Evolutionary conservation across 2,797 vertebrate species (phyloP).

Genomic region (Pseudochirops cupreus): DNA sequence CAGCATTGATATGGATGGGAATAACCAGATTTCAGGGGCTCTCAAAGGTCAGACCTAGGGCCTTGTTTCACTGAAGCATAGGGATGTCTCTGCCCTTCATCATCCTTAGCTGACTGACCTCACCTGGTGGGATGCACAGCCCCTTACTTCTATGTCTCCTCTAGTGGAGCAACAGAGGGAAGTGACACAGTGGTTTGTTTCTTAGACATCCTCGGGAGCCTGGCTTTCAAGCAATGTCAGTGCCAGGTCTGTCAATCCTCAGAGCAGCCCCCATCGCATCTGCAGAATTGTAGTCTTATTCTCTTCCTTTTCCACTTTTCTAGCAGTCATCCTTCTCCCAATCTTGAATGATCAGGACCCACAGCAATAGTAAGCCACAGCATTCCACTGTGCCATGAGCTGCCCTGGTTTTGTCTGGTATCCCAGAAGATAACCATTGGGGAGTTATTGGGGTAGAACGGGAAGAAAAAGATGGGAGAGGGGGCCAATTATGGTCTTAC

Average conservation of each 20-base stretch:
- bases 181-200: background rate
- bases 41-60: background rate
- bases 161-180: background rate
- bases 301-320: background rate
- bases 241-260: background rate
- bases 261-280: background rate
- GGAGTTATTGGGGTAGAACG: background rate
- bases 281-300: background rate
- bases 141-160: background rate
- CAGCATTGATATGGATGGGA: background rate
- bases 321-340: background rate
- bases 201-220: background rate
- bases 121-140: background rate
- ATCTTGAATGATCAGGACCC: background rate
- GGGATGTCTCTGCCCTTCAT: background rate
- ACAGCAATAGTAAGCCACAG: background rate
- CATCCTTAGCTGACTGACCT: background rate
- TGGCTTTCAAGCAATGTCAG: background rate
- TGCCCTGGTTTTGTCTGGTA: background rate
- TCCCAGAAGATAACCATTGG: background rate
- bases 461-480: background rate
- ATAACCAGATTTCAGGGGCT: background rate
- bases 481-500: background rate
- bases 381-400: background rate
- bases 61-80: background rate